phyloP scores from a whole-genome alignment of 2,113 vertebrate species.

The Xiphophorus hellerii region DNA sequence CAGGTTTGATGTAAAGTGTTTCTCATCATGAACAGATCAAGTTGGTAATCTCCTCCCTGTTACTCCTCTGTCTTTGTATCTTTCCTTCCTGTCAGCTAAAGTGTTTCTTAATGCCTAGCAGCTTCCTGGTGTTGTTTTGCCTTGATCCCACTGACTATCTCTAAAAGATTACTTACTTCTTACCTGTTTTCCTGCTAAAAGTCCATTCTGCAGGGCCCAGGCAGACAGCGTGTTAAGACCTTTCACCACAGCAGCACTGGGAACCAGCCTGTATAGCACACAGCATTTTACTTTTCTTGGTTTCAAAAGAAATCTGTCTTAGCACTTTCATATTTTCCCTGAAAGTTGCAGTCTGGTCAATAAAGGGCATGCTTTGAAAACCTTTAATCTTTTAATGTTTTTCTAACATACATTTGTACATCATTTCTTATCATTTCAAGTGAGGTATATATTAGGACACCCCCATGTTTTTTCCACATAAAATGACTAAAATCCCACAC shows the following conservation, averaged over 20 bases:
- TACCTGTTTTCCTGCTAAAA: slow-evolving; percentile 81
- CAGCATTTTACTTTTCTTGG: not conserved
- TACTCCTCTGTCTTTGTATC: slow-evolving; percentile 28
- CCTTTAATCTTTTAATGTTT: no score
- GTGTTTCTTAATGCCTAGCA: slow-evolving; percentile 28
- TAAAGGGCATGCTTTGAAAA: not conserved
- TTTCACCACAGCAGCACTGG: slow-evolving; percentile 86
- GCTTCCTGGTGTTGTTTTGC: slow-evolving; percentile 17
- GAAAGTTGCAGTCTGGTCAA: not conserved
- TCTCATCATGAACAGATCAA: slow-evolving; percentile 33
- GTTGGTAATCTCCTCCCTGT: slow-evolving; percentile 34
- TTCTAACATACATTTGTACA: no score
- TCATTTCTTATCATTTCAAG: not conserved
- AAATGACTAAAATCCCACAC: not conserved
- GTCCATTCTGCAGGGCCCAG: slow-evolving; percentile 91
- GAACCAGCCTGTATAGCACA: slow-evolving; percentile 80
- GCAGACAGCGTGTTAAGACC: slow-evolving; percentile 93
- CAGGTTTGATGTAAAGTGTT: slow-evolving; percentile 37
- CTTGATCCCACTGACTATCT: slow-evolving; percentile 24
- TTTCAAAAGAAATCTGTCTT: not conserved
- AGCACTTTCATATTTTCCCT: not conserved
- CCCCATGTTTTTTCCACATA: not conserved
- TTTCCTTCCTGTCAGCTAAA: slow-evolving; percentile 21
- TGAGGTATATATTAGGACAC: not conserved
- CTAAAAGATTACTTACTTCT: slow-evolving; percentile 21